Evolutionary conservation across 2,888 invertebrate species (phyloP).

Genomic region (Acronicta aceris): DNA sequence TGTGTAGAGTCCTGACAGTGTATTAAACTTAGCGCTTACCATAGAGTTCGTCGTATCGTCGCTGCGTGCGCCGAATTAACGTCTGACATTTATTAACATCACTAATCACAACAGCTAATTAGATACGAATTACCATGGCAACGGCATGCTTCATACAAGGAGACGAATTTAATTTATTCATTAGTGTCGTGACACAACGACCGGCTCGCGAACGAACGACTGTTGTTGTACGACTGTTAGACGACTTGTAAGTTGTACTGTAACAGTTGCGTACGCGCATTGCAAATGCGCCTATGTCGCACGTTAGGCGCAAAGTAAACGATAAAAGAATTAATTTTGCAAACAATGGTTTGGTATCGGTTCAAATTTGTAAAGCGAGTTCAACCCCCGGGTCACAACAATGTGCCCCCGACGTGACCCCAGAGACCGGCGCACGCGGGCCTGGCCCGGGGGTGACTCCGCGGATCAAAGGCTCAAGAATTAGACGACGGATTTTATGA

Average conservation of each 20-base stretch:
- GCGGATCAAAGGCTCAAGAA: constrained; percentile 42
- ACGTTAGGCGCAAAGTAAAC: constrained; percentile 44
- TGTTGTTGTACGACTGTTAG: constrained; percentile 11
- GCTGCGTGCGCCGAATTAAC: constrained; percentile 24
- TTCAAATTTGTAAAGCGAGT: constrained; percentile 57
- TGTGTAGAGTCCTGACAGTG: constrained; percentile 11
- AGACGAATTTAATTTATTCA: not conserved
- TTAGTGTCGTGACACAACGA: constrained; percentile 6
- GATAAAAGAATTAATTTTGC: constrained; percentile 32
- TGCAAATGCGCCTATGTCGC: constrained; percentile 49
- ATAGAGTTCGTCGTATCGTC: constrained; percentile 20
- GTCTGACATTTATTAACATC: constrained; percentile 44
- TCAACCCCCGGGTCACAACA: constrained; percentile 35
- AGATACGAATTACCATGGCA: constrained; percentile 4
- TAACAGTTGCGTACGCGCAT: constrained; percentile 54
- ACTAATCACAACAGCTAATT: constrained; percentile 46
- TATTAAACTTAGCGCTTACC: constrained; percentile 45
- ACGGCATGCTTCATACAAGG: not conserved
- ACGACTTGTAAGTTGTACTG: constrained; percentile 36
- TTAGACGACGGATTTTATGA: constrained; percentile 35
- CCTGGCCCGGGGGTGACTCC: constrained; percentile 48
- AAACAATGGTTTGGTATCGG: constrained; percentile 43
- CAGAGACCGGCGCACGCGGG: constrained; percentile 45
- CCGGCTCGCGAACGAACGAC: constrained; percentile 27
- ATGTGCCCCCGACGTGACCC: constrained; percentile 56